Base-by-base conservation (phyloP, 2,888 invertebrate genomes). In the Disparrhopalites patrizii region DNA sequence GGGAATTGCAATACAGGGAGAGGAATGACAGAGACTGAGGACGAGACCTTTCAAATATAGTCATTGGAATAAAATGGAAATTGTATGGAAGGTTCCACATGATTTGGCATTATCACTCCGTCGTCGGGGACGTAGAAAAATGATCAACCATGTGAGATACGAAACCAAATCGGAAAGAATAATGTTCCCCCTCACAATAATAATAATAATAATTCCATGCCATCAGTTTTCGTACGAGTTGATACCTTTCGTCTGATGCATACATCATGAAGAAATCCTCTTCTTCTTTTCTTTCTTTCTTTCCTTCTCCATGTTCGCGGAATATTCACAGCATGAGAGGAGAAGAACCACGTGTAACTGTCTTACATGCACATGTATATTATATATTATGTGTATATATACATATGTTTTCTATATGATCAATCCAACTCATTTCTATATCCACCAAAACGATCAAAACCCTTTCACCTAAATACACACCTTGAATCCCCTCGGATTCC, bases 81-180 rank as follows among this genome's bases (percentile, higher is more conserved):
- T 60, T 60, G 47, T 23, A 60, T 60, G 60, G 47, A 61, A 61
- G 60, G 50, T 61, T 61, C 27, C 50, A 51, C 50, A 61, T 61
- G 60, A 61, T 61, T 61, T 61, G 47, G 15, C 60, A 61, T 61
- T 51, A 61, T 31, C 47, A 43, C 43, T 18, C 43, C 60, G 50
- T 60, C 47, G 20, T 33, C 23, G 23, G 7, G 18, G 60, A 61
- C 60, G 50, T 61, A 31, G 60, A 61, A 50, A 61, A 61, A 61
- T 61, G 51, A 20, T 50, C 60, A 1, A 60, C 27, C 47, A 60
- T 47, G 38, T 47, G 38, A n/a, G n/a, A n/a, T 23, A 36, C 18
- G 27, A 2, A 2, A 47, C 60, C 60, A 60, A 28, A 4, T 43
- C n/a, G 5, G 43, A 43, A 20, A 43, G n/a, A 43, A 43, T 43